Evolutionary conservation across 2,888 invertebrate species (phyloP).

Genomic region (Lasius platythorax): DNA sequence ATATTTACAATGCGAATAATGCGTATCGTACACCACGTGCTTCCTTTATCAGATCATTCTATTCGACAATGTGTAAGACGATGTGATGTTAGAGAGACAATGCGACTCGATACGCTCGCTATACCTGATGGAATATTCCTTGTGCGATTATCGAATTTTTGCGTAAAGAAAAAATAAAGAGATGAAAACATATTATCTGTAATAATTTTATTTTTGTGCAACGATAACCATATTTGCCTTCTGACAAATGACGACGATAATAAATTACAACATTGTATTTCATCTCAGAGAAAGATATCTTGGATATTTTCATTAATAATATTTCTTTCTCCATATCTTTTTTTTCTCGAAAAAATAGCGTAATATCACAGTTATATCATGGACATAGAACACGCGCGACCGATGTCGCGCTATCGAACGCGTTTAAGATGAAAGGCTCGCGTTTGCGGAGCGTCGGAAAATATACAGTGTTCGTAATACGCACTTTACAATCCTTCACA

Average conservation of each 20-base stretch:
- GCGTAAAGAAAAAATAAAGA: slow-evolving; percentile 17
- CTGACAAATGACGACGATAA: slow-evolving; percentile 61
- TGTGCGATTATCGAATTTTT: slow-evolving; percentile 39
- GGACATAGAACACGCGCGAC: slow-evolving; percentile 78
- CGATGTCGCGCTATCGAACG: slow-evolving; percentile 52
- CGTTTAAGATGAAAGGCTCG: slow-evolving; percentile 27
- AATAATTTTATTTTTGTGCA: slow-evolving; percentile 26
- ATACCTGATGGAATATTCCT: slow-evolving; percentile 39
- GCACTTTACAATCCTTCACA: slow-evolving; percentile 37
- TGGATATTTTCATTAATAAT: slow-evolving; percentile 59
- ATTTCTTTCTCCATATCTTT: slow-evolving; percentile 48
- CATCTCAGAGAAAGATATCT: slow-evolving; percentile 54
- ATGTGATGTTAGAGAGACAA: slow-evolving; percentile 33
- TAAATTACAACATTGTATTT: slow-evolving; percentile 67
- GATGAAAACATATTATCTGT: not conserved
- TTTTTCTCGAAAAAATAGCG: slow-evolving; percentile 77
- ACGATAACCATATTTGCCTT: slow-evolving; percentile 24
- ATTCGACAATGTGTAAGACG: slow-evolving; percentile 34
- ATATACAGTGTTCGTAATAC: slow-evolving; percentile 21
- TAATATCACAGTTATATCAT: slow-evolving; percentile 85
- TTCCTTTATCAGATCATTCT: slow-evolving; percentile 54
- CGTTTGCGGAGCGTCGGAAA: slow-evolving; percentile 40
- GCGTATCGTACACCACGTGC: slow-evolving; percentile 59
- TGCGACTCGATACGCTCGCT: slow-evolving; percentile 51
- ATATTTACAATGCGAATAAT: slow-evolving; percentile 84